These are phyloP conservation scores for Ptychodera flava DNA, from an alignment of 35 echinoderm and acorn worm species.

Conservation along the genomic window DNA sequence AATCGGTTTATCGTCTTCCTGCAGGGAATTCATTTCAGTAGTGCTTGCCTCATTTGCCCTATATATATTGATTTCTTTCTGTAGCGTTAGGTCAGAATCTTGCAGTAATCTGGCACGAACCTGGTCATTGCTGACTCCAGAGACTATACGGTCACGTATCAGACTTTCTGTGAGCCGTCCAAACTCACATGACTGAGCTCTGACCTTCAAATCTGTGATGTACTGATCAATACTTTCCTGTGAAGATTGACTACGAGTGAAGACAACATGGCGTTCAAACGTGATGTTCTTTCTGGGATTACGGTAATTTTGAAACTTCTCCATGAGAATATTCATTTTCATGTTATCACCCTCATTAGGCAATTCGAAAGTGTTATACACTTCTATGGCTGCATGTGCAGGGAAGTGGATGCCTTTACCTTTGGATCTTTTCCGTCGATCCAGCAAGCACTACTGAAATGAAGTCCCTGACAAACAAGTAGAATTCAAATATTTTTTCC, in stretches of 20 bases:
- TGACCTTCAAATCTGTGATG: slow-evolving; percentile 28
- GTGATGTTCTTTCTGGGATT: slow-evolving; percentile 29
- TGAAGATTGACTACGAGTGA: slow-evolving; percentile 2
- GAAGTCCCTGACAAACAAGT: slow-evolving; percentile 20
- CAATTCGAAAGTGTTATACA: no score
- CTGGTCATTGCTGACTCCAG: slow-evolving; percentile 22
- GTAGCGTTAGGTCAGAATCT: slow-evolving; percentile 11
- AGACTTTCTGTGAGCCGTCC: slow-evolving; percentile 33
- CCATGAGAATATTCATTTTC: not conserved
- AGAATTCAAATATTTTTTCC: slow-evolving; percentile 46
- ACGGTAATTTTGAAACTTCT: slow-evolving; percentile 35
- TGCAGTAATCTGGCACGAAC: slow-evolving; percentile 16
- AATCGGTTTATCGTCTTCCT: not conserved
- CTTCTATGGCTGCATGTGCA: slow-evolving; percentile 50
- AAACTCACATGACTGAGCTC: slow-evolving; percentile 44
- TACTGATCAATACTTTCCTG: slow-evolving; percentile 29
- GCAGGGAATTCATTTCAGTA: slow-evolving; percentile 9
- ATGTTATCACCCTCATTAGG: not conserved
- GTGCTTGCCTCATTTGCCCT: slow-evolving; percentile 20
- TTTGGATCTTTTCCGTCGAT: slow-evolving; percentile 27
- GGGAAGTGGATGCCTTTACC: slow-evolving; percentile 31
- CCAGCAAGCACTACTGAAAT: no score
- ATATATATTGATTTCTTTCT: slow-evolving; percentile 45
- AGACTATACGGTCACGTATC: slow-evolving; percentile 32
- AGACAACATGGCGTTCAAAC: slow-evolving; percentile 48